Conservation (phyloP, 2,113 vertebrate species). For the Microtus pennsylvanicus region DNA sequence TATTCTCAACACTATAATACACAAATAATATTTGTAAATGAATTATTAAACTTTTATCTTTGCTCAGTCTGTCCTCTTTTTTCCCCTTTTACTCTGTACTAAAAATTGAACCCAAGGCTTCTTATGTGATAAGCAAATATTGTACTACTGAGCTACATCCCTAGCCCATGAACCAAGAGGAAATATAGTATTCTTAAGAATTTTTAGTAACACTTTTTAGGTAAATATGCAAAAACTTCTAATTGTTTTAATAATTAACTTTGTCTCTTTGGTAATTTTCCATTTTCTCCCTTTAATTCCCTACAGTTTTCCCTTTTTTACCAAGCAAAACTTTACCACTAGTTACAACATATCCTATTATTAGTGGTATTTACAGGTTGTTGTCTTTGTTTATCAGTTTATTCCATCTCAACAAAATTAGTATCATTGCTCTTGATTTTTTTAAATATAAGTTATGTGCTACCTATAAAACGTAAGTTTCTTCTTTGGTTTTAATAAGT, state of each 20-base stretch:
- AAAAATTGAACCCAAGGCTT: not conserved
- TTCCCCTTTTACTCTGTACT: not conserved
- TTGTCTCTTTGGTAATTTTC: not conserved
- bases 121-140: not conserved
- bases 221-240: not conserved
- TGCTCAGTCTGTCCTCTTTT: not conserved
- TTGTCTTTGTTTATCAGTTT: not conserved
- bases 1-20: not conserved
- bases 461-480: not conserved
- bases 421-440: not conserved
- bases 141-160: not conserved
- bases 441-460: not conserved
- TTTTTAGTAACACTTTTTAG: not conserved
- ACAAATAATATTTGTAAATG: not conserved
- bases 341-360: not conserved
- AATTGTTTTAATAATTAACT: not conserved
- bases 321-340: not conserved
- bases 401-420: constrained; percentile 10
- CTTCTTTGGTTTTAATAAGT: not conserved
- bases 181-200: not conserved
- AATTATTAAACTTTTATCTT: not conserved
- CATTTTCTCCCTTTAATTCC: not conserved
- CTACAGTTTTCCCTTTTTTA: not conserved
- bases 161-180: not conserved
- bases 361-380: not conserved